These are phyloP conservation scores for Drosophila mimica DNA, from an alignment of 2,888 invertebrate species.

Conservation along the genomic window DNA sequence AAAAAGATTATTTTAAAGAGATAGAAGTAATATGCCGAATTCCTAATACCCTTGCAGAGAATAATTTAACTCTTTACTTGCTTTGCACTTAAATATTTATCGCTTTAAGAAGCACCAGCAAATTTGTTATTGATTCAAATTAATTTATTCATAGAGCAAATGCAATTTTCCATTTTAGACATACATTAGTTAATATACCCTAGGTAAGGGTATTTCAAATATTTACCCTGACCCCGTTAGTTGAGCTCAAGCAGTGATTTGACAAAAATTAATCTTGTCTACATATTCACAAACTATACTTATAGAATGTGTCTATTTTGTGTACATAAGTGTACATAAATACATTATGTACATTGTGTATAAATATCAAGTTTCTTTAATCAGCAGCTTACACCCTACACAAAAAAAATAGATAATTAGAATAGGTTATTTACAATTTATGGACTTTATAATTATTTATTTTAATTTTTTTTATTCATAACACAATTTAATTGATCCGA, in stretches of 20 bases:
- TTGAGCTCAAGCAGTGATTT: conserved; percentile 27
- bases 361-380: not conserved
- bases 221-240: conserved; percentile 7
- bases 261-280: conserved; percentile 8
- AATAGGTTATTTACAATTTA: not conserved
- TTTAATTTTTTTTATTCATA: not conserved
- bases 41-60: not conserved
- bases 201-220: not conserved
- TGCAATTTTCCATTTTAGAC: not conserved
- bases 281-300: not conserved
- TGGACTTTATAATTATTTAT: not conserved
- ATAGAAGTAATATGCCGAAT: not conserved
- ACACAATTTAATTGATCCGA: not conserved
- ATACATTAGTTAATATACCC: not conserved
- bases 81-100: not conserved
- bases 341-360: not conserved
- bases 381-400: not conserved
- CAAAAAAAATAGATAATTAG: not conserved
- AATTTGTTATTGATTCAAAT: not conserved
- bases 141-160: not conserved
- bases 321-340: not conserved
- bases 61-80: too few relatives aligned
- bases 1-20: conserved; percentile 8
- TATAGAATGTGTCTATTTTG: not conserved
- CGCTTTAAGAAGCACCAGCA: not conserved